Evolutionary conservation across 2,888 invertebrate genomes (phyloP).

Genomic region (Sinelater perroti): DNA sequence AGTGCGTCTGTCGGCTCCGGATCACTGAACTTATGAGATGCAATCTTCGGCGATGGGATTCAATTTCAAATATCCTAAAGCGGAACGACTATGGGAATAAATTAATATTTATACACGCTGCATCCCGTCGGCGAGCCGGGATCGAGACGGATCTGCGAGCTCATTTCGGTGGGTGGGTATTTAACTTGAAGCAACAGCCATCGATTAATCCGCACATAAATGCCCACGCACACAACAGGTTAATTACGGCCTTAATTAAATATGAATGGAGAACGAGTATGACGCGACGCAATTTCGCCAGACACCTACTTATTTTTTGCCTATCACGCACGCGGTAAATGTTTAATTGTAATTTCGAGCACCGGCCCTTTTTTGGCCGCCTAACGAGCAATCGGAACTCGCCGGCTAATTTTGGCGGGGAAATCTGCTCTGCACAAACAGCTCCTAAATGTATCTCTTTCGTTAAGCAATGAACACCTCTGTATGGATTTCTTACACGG

Average conservation of each 20-base stretch:
- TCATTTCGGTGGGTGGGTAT: slow-evolving; percentile 26
- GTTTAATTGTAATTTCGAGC: background rate
- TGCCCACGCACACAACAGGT: slow-evolving; percentile 22
- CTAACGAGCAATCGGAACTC: background rate
- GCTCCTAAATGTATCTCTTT: background rate
- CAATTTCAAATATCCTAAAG: slow-evolving; percentile 48
- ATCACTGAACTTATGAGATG: slow-evolving; percentile 47
- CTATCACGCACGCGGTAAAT: background rate
- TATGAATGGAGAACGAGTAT: slow-evolving; percentile 2
- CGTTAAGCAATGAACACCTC: background rate
- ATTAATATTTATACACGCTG: slow-evolving; percentile 46
- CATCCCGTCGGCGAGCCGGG: slow-evolving; percentile 24
- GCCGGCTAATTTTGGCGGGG: background rate
- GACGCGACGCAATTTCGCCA: slow-evolving; percentile 10
- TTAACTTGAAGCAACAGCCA: slow-evolving; percentile 21
- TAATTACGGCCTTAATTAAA: slow-evolving; percentile 24
- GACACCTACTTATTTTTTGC: slow-evolving; percentile 10
- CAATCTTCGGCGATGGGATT: slow-evolving; percentile 50
- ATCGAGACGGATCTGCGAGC: slow-evolving; percentile 24
- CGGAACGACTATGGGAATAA: slow-evolving; percentile 44
- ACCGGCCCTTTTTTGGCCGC: background rate
- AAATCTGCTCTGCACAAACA: background rate
- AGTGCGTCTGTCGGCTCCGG: slow-evolving; percentile 44
- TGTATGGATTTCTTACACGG: slow-evolving; percentile 11
- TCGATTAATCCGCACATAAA: slow-evolving; percentile 25